Conservation (phyloP, 1,140 invertebrate genomes). For the Onthophagus taurus region DNA sequence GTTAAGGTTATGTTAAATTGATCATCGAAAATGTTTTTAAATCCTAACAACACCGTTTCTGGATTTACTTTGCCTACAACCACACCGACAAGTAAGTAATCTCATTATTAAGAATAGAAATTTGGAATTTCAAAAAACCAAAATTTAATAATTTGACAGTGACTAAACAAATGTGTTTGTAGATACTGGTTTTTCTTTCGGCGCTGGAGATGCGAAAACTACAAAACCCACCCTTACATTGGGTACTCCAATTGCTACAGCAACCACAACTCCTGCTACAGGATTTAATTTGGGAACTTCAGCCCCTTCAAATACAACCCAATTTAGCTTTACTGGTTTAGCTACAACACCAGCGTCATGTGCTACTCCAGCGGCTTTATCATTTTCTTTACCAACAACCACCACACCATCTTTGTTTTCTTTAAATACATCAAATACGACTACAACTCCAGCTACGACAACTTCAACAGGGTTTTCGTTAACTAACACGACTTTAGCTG, state of each 20-base stretch:
- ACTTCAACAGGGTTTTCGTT: conserved; percentile 22
- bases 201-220: conserved; percentile 14
- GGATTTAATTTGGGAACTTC: conserved; percentile 28
- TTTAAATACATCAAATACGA: conserved; percentile 7
- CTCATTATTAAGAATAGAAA: conserved; percentile 1
- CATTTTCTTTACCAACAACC: conserved; percentile 17
- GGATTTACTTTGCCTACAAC: conserved; percentile 19
- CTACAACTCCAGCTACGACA: conserved; percentile 18
- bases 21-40: too few species aligned
- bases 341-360: conserved; percentile 18
- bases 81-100: conserved; percentile 16
- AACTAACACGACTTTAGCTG: conserved; percentile 11
- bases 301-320: conserved; percentile 10
- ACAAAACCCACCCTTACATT: conserved; percentile 29
- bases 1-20: too few species aligned
- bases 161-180: conserved; percentile 1
- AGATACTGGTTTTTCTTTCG: conserved; percentile 18
- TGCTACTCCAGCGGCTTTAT: conserved; percentile 16
- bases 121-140: too few species aligned
- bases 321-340: conserved; percentile 14
- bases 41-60: too few species aligned
- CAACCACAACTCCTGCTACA: conserved; percentile 17
- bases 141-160: too few species aligned
- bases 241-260: conserved; percentile 27
- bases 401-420: conserved; percentile 6